These are phyloP conservation scores for Drosophila rhopaloa DNA, from an alignment of 1,140 invertebrate genomes.

Conservation along the genomic window DNA sequence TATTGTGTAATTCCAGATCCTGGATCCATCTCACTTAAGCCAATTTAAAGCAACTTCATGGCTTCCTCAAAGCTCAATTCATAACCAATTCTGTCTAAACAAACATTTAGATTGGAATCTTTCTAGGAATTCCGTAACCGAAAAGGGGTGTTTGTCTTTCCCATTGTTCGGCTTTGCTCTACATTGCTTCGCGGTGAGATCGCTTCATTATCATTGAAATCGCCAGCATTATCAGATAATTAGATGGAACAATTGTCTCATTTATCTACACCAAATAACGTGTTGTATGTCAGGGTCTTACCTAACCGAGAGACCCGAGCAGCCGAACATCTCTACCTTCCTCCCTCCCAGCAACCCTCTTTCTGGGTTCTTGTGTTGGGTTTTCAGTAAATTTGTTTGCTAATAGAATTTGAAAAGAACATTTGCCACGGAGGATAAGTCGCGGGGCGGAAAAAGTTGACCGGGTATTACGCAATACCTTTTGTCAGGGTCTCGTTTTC, in stretches of 20 bases:
- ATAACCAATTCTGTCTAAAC: slow-evolving; percentile 42
- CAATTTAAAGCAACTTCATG: slow-evolving; percentile 6
- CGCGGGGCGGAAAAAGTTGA: slow-evolving; percentile 26
- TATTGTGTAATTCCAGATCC: slow-evolving; percentile 1
- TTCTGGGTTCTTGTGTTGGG: slow-evolving; percentile 29
- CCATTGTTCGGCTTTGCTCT: slow-evolving; percentile 17
- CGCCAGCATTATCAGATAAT: slow-evolving; percentile 54
- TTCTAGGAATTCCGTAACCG: slow-evolving; percentile 12
- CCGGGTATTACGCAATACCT: slow-evolving; percentile 34
- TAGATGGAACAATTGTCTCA: slow-evolving; percentile 56
- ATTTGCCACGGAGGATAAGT: slow-evolving; percentile 57
- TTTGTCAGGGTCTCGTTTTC: slow-evolving; percentile 32
- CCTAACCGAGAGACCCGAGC: slow-evolving; percentile 25
- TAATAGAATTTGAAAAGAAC: slow-evolving; percentile 76
- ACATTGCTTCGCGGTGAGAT: slow-evolving; percentile 26
- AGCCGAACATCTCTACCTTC: slow-evolving; percentile 1
- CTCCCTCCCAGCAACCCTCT: slow-evolving; percentile 11
- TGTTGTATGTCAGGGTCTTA: slow-evolving; percentile 43
- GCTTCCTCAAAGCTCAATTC: slow-evolving; percentile 23
- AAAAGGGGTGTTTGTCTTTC: slow-evolving; percentile 22
- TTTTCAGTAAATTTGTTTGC: slow-evolving; percentile 70
- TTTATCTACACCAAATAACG: slow-evolving; percentile 58
- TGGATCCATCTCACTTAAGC: slow-evolving; percentile 15
- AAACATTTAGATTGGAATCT: slow-evolving; percentile 47
- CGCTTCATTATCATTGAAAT: slow-evolving; percentile 52